Percentiles rank a stretch among this genome's conserved stretches.
phyloP scores from a whole-genome alignment of 2,113 vertebrate genomes.

The Tragelaphus scriptus region DNA sequence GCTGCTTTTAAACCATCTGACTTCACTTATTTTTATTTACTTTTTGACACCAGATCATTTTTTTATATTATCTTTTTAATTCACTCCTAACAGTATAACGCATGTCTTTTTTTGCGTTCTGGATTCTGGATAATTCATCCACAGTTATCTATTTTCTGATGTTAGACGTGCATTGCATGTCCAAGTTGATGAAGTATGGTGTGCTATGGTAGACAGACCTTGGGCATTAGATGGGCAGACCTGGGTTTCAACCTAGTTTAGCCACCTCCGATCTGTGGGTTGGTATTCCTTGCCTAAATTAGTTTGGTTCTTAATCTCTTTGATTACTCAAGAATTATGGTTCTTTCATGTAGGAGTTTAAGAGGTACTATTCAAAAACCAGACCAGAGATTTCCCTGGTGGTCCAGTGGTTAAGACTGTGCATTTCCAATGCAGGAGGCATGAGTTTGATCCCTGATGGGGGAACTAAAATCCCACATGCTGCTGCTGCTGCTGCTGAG shows the following conservation, averaged over 20 bases:
- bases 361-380: neutral
- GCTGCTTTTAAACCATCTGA: neutral
- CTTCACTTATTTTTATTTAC: conserved; percentile 11
- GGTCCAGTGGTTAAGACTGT: neutral
- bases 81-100: neutral
- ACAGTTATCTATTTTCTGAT: neutral
- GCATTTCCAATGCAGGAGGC: neutral
- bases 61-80: neutral
- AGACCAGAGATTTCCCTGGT: neutral
- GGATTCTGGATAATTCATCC: neutral
- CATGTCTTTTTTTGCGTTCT: neutral
- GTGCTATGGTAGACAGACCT: neutral
- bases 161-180: neutral
- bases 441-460: neutral
- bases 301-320: neutral
- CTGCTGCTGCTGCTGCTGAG: no score
- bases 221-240: rapidly evolving
- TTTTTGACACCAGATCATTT: neutral
- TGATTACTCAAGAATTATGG: neutral
- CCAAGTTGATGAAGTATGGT: neutral
- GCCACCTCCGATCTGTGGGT: neutral
- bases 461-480: neutral
- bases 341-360: neutral
- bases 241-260: neutral
- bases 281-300: neutral